These are phyloP conservation scores for Phoenicopterus ruber DNA, from an alignment of 2,113 vertebrate genomes.

Conservation along the genomic window DNA sequence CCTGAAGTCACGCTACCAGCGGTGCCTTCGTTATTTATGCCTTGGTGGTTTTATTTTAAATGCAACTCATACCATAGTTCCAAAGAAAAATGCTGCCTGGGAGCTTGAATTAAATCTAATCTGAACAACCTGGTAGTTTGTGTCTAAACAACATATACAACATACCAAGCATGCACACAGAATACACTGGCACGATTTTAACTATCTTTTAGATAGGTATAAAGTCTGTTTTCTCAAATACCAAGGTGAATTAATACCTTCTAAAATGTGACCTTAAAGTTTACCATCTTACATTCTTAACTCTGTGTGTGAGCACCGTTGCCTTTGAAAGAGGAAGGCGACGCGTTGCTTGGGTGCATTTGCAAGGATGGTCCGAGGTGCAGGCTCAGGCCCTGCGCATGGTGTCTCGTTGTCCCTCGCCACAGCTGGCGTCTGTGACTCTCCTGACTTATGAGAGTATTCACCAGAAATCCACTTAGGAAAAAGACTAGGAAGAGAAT, in stretches of 20 bases:
- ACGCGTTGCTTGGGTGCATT: rapidly evolving
- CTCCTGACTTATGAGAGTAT: not conserved
- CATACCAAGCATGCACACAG: rapidly evolving
- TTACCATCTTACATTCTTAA: not conserved
- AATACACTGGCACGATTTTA: not conserved
- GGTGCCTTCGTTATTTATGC: not conserved
- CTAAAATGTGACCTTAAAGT: not conserved
- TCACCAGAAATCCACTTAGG: not conserved
- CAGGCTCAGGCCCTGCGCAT: rapidly evolving
- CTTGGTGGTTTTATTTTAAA: not conserved
- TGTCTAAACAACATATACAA: not conserved
- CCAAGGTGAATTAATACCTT: not conserved
- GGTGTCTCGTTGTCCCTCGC: not conserved
- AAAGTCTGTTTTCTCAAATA: not conserved
- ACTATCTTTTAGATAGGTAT: not conserved
- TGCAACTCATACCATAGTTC: not conserved
- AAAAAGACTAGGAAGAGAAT: not conserved
- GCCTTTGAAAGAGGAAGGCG: not conserved
- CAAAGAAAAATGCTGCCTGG: not conserved
- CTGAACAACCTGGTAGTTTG: not conserved
- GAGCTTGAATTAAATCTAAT: not conserved
- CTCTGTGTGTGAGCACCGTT: not conserved
- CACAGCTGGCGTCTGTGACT: not conserved
- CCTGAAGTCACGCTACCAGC: not conserved
- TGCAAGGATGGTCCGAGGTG: not conserved